A percentile compares a stretch with the other conserved stretches of the same genome.
phyloP scores from a whole-genome alignment of 2,797 vertebrate species.

The Petrocephalus schoutedeni region DNA sequence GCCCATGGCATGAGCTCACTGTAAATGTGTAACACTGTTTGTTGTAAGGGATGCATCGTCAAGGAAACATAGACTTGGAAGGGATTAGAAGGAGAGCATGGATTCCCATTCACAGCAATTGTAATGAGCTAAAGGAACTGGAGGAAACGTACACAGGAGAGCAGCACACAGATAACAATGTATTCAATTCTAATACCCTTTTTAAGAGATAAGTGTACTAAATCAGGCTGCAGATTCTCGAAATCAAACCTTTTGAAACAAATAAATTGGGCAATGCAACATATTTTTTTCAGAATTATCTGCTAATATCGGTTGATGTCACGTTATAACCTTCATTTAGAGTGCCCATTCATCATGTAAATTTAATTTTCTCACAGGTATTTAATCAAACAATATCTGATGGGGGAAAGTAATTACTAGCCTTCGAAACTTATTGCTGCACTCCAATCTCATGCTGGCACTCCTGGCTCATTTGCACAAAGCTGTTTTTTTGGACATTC shows the following conservation, averaged over 20 bases:
- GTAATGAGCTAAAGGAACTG: conserved; percentile 52
- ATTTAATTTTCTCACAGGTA: conserved; percentile 87
- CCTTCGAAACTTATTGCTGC: conserved; percentile 63
- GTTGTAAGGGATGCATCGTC: conserved; percentile 45
- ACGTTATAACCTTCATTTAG: conserved; percentile 74
- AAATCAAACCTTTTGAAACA: conserved; percentile 64
- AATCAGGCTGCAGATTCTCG: conserved; percentile 49
- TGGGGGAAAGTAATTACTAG: conserved; percentile 83
- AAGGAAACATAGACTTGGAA: conserved; percentile 44
- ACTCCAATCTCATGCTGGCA: conserved; percentile 50
- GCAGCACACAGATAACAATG: conserved; percentile 42
- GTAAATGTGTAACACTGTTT: background rate
- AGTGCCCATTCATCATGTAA: conserved; percentile 81
- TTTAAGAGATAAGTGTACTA: conserved; percentile 65
- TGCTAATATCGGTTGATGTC: conserved; percentile 74
- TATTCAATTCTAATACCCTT: conserved; percentile 58
- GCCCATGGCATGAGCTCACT: conserved; percentile 35
- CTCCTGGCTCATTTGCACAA: conserved; percentile 34
- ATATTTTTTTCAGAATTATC: conserved; percentile 74
- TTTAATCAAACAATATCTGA: conserved; percentile 92
- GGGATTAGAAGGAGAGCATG: conserved; percentile 49
- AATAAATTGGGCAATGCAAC: conserved; percentile 73
- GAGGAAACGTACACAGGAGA: conserved; percentile 30
- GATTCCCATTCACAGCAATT: conserved; percentile 39
- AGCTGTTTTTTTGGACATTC: conserved; percentile 39